phyloP scores from a whole-genome alignment of 2,797 vertebrate genomes.

The Lithobates sylvaticus region DNA sequence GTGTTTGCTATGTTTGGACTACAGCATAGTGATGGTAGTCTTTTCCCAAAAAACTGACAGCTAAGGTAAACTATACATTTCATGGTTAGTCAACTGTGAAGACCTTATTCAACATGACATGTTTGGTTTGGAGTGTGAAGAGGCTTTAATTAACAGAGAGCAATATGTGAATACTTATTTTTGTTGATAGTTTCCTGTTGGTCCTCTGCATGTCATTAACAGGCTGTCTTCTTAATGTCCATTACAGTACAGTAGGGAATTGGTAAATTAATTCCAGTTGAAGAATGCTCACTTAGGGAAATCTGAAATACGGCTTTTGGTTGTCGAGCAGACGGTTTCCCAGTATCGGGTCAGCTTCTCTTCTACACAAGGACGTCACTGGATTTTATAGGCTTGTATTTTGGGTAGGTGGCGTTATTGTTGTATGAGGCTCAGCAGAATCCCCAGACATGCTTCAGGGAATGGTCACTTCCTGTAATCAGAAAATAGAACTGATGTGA shows the following conservation, averaged over 20 bases:
- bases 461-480: slow-evolving; percentile 35
- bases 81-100: not conserved
- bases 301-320: not conserved
- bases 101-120: not conserved
- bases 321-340: not conserved
- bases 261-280: not conserved
- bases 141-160: not conserved
- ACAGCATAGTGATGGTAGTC: no score
- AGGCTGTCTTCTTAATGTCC: not conserved
- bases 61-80: not conserved
- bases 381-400: not conserved
- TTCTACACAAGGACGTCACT: not conserved
- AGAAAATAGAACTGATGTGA: slow-evolving; percentile 31
- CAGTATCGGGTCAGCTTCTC: not conserved
- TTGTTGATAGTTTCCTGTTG: not conserved
- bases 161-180: not conserved
- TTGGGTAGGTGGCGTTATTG: not conserved
- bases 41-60: no score
- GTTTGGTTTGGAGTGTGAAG: not conserved
- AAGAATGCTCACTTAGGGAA: not conserved
- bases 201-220: not conserved
- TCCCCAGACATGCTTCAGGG: slow-evolving; percentile 8
- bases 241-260: not conserved
- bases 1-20: no score
- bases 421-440: slow-evolving; percentile 12